Base-by-base conservation (phyloP, 2,888 invertebrate species). In the Conomelus anceps region DNA sequence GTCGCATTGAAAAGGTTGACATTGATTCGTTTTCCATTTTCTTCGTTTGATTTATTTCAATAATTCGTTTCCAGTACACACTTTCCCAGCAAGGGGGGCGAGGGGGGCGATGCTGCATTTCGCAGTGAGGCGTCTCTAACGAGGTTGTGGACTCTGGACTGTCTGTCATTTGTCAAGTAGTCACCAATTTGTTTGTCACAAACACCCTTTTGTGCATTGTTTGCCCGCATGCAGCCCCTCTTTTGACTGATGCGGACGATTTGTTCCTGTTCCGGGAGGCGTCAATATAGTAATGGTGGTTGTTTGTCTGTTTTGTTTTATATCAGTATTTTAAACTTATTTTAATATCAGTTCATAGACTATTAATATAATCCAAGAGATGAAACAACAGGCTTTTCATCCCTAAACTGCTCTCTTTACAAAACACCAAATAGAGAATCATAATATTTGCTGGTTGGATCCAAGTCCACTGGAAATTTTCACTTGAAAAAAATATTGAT, bases 81-180 rank as follows among this genome's bases (percentile, higher is more conserved):
- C 34, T n/a, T 63, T 4, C n/a, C 63, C 13, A n/a, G 20, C n/a
- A 63, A n/a, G 13, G n/a, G 26, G 26, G 26, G 63, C n/a, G 63
- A 63, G 63, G 13, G n/a, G 26, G 26, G 26, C 6, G 26, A 7
- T 17, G 13, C n/a, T n/a, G n/a, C n/a, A n/a, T n/a, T n/a, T n/a
- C 34, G 9, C 34, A 9, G 34, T 34, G 34, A 34, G 63, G 63
- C 63, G 63, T 11, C 26, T 63, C 63, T 63, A 63, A 63, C 63
- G 63, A 63, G 63, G 63, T 63, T 63, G 63, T 63, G 63, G 63
- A 63, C 63, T 63, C n/a, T n/a, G n/a, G n/a, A n/a, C 41, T 6
- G 7, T 22, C 84, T n/a, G 20, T 24, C 86, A 86, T 86, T 86
- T 86, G 86, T 86, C 86, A 86, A 86, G 86, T 86, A 86, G 26